Base-by-base conservation (phyloP, 2,113 vertebrate species). In the Mustela nigripes region DNA sequence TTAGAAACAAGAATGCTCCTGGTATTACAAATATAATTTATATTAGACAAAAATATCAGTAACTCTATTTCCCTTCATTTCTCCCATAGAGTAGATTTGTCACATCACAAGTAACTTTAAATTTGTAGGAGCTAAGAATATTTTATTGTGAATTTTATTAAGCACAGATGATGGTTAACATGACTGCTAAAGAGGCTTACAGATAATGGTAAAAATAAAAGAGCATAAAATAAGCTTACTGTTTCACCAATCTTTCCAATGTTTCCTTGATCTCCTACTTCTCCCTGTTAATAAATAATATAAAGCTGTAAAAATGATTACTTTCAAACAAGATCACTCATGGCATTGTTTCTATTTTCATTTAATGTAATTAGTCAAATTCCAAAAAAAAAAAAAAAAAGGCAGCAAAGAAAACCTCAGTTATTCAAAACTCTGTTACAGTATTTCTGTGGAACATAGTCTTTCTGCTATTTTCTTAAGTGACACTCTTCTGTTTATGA, bases 211-310 rank as follows among this genome's bases (percentile, higher is more conserved):
- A 91, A 97, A 97, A 60, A 88, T 73, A 71, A 96, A 98, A 97
- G 28, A 97, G 12, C 87, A 97, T 62, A 97, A 96, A 93, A 73
- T 60, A 97, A 96, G 60, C 99, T 99, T 99, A 99, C 99, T 98
- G 98, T 98, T 98, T 99, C 99, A 90, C 99, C 99, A 56, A 82
- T 98, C 99, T 99, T 99, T 97, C 99, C 99, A 97, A 99, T 85
- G 78, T 98, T 99, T 98, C 99, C 99, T 96, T 98, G 97, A 94
- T 99, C 99, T 81, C 99, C 99, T 89, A 98, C 98, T 99, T 99
- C 99, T 97, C 99, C 99, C 99, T 99, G 98, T 96, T 98, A 93
- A 97, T 94, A 79, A 33, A 98, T 81, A 98, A 98, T 95, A 97
- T 45, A 97, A 82, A 82, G 92, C 90, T 39, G 74, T 5, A 94